Evolutionary conservation across 2,888 invertebrate species (phyloP), one percentile per base, ranked within the genome.

Genomic region (Eupithecia insigniata): DNA sequence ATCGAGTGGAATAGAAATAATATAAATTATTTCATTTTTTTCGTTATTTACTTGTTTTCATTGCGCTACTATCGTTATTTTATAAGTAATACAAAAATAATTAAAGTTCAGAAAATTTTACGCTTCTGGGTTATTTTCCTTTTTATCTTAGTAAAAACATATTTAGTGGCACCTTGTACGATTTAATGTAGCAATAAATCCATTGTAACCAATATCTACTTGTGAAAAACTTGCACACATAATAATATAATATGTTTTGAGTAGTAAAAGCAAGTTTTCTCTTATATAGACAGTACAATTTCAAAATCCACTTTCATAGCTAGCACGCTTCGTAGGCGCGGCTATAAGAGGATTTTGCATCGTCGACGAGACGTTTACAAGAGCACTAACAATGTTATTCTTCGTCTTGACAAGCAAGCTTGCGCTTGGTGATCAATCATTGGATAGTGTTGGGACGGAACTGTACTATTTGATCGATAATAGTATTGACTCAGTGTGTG

Each of bases 381-480:
- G 90, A 85, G 88, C 86, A 84, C 86, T 90, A 90, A 91, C 92
- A 93, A 90, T 92, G 92, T 93, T 93, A 92, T 94, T 93, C 91
- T 92, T 89, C 87, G 88, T 79, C 88, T 87, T 91, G 91, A 91
- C 92, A 91, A 90, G 90, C 89, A 85, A 84, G 84, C 82, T 80
- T 82, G 87, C 84, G 86, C 84, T 84, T 80, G 80, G 83, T 87
- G 89, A 93, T 93, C 92, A 92, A 92, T 93, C 93, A 93, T 91
- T 82, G 77, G 80, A 75, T 82, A 92, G 90, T 86, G 90, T 73
- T 85, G 91, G 78, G 81, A 80, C 32, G 32, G 18, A 22, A 64
- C 62, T 82, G 74, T 77, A 78, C 76, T 83, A 77, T 62, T 34
- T 77, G 82, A 82, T 84, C 81, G 83, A 85, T 83, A 79, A 76